phyloP scores from a whole-genome alignment of 2,797 vertebrate species.

The Enteromius afrohamiltoni region DNA sequence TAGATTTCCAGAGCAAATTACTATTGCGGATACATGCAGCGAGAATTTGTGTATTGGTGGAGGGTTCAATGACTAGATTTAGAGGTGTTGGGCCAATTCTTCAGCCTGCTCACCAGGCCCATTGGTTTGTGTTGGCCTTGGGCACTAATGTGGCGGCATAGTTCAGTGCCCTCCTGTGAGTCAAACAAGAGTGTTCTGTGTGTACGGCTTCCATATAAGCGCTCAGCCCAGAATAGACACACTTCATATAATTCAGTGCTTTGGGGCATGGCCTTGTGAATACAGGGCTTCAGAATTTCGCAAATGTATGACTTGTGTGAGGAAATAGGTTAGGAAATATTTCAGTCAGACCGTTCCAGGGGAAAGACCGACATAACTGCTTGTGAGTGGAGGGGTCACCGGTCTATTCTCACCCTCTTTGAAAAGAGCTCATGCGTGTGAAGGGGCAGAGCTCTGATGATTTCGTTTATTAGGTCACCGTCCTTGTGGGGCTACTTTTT shows the following conservation, averaged over 20 bases:
- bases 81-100: conserved; percentile 50
- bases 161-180: conserved; percentile 51
- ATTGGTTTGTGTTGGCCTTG: conserved; percentile 42
- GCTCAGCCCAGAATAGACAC: conserved; percentile 74
- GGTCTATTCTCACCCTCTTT: neutral
- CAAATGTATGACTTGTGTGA: conserved; percentile 55
- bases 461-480: conserved; percentile 15
- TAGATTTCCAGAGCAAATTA: conserved; percentile 68
- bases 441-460: neutral
- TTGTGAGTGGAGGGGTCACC: conserved; percentile 18
- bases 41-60: conserved; percentile 40
- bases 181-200: conserved; percentile 8
- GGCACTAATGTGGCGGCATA: conserved; percentile 28
- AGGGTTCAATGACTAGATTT: conserved; percentile 49
- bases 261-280: conserved; percentile 72
- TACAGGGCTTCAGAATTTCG: conserved; percentile 71
- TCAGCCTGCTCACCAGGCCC: conserved; percentile 6
- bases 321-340: conserved; percentile 39
- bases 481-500: neutral
- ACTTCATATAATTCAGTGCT: conserved; percentile 74
- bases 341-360: conserved; percentile 12
- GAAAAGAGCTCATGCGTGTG: conserved; percentile 14
- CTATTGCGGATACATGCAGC: conserved; percentile 47
- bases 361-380: neutral
- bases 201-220: conserved; percentile 60